A percentile compares a stretch with the other conserved stretches of the same genome.
These are phyloP conservation scores for Clarias batrachus DNA, from an alignment of 2,113 vertebrate species.

Conservation along the genomic window DNA sequence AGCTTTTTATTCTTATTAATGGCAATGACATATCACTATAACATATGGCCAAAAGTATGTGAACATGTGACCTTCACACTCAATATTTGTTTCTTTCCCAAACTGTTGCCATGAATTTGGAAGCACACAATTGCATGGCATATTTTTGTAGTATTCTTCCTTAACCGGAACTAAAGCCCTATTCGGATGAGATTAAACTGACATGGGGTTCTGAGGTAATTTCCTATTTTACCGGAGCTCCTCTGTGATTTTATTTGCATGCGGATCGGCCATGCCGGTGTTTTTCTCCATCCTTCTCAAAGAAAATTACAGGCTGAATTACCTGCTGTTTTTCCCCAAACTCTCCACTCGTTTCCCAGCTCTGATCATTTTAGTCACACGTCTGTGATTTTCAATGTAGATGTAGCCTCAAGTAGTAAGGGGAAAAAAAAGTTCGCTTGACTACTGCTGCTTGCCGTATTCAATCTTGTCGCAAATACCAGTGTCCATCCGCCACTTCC, in stretches of 20 bases:
- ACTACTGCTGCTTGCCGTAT: neutral
- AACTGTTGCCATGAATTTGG: neutral
- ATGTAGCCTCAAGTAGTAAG: neutral
- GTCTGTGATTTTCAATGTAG: neutral
- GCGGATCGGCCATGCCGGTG: neutral
- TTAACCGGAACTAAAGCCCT: neutral
- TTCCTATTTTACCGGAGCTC: neutral
- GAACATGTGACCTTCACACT: neutral
- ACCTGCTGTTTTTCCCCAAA: neutral
- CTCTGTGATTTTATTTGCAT: neutral
- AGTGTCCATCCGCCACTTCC: neutral
- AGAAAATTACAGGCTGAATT: neutral
- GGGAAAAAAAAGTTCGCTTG: neutral
- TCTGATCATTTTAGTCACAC: neutral
- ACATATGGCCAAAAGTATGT: neutral
- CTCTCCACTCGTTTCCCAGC: neutral
- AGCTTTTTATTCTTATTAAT: neutral
- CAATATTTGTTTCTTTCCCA: neutral
- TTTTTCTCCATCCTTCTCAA: neutral
- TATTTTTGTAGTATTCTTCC: neutral
- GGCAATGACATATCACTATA: neutral
- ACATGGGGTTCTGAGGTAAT: neutral
- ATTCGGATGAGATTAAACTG: neutral
- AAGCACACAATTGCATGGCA: neutral
- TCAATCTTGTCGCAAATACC: neutral